Percentiles rank a stretch among this genome's conserved stretches.
These are phyloP conservation scores for Passerina amoena DNA, from an alignment of 2,113 vertebrate species.

Conservation along the genomic window DNA sequence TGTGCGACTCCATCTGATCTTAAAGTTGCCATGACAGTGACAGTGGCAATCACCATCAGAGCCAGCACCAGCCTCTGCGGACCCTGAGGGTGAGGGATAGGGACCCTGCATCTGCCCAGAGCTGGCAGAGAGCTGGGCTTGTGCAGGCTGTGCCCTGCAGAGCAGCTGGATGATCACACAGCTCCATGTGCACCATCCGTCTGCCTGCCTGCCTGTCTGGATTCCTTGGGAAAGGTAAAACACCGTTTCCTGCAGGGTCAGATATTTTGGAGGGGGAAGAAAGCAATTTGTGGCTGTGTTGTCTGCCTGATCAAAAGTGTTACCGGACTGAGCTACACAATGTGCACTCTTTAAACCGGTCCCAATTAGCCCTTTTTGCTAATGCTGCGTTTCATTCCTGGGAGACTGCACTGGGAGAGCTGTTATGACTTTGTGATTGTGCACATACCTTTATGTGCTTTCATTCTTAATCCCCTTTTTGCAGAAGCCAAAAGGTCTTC, in stretches of 20 bases:
- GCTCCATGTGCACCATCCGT: background rate
- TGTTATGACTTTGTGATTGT: constrained; percentile 73
- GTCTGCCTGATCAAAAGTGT: constrained; percentile 73
- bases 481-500: constrained; percentile 76
- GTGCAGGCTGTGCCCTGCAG: background rate
- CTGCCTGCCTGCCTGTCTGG: background rate
- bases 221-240: constrained; percentile 48
- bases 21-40: background rate
- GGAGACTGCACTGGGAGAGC: constrained; percentile 68
- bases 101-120: background rate
- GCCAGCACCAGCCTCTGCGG: too few relatives aligned
- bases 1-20: background rate
- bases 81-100: too few relatives aligned
- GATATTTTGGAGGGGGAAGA: constrained; percentile 64
- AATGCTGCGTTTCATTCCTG: constrained; percentile 68
- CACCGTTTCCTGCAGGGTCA: constrained; percentile 27
- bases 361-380: constrained; percentile 69
- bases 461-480: constrained; percentile 74
- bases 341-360: constrained; percentile 56
- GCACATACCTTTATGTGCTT: constrained; percentile 75
- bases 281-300: constrained; percentile 67
- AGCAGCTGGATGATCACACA: background rate
- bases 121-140: background rate
- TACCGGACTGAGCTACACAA: constrained; percentile 66
- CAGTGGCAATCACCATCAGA: background rate